Evolutionary conservation across 2,113 vertebrate species (phyloP).

Genomic region (Psophia crepitans): DNA sequence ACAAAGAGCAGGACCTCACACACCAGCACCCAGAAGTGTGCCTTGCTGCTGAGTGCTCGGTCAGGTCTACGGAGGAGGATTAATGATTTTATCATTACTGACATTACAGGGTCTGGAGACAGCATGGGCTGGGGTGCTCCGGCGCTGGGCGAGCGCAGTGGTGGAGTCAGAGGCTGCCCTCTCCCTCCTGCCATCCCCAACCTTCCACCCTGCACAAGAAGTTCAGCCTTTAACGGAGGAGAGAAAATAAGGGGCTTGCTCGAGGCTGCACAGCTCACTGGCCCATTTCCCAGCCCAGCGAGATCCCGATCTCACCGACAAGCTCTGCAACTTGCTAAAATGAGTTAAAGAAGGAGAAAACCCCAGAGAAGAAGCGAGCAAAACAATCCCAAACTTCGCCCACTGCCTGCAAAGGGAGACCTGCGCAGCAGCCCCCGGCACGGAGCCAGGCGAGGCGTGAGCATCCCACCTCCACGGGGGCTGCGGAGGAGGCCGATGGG

Average conservation of each 20-base stretch:
- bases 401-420: not conserved
- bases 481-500: not conserved
- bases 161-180: not conserved
- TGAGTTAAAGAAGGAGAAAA: not conserved
- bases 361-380: not conserved
- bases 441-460: accelerated
- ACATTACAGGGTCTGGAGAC: not conserved
- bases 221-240: not conserved
- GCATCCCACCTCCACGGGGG: not conserved
- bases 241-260: not conserved
- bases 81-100: not conserved
- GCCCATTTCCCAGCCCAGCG: not conserved
- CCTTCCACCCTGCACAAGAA: accelerated
- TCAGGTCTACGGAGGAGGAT: not conserved
- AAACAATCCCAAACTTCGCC: not conserved
- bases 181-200: accelerated
- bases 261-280: not conserved
- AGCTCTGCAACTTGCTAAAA: not conserved
- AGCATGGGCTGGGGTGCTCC: accelerated
- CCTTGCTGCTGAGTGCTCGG: not conserved
- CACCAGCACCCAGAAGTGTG: not conserved
- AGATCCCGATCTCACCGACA: not conserved
- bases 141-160: not conserved
- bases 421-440: not conserved
- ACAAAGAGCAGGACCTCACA: not conserved